Base-by-base conservation (phyloP, 2,797 vertebrate species). In the Sebastes matsubarae region DNA sequence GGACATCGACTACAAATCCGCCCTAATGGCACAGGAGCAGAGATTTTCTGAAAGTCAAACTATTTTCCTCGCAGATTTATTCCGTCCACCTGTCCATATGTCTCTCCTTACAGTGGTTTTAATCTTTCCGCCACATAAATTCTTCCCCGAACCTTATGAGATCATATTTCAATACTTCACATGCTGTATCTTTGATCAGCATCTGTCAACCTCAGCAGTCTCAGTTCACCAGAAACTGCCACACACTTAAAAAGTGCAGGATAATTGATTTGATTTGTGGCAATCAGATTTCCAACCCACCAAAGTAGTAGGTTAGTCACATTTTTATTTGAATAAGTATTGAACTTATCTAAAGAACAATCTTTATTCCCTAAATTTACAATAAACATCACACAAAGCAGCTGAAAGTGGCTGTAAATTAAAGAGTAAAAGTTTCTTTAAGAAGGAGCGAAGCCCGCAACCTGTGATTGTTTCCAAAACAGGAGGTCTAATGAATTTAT, bases 71-170 rank as follows among this genome's bases (percentile, higher is more conserved):
- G 1, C 63, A 77, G 81, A 87, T 89, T 86, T 89, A 92, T 82
- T 77, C 60, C 2, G 55, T 81, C 89, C 92, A 94, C 91, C 92
- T 94, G 92, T 91, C 87, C 72, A 72, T 30, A 64, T 59, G 84
- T 87, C 83, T 92, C 84, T 75, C 25, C 79, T 91, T 85, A 85
- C 87, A 77, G 61, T 4, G 63, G 72, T 87, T 90, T 91, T 55
- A 80, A 84, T 90, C 87, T 84, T 83, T 80, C 75, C 68, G 74
- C 73, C 77, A 68, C 82, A 88, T 84, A 73, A 90, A 87, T 89
- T 87, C 75, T 79, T 72, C 74, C 34, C 57, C 29, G 70, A 86
- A 83, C 83, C 70, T 75, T 79, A 55, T 29, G 70, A 71, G 75
- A 67, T 89, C 84, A 86, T 55, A 76, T 87, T 88, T 89, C 89